Conservation (phyloP, 1,140 invertebrate genomes). For the Cheumatopsyche charites region DNA sequence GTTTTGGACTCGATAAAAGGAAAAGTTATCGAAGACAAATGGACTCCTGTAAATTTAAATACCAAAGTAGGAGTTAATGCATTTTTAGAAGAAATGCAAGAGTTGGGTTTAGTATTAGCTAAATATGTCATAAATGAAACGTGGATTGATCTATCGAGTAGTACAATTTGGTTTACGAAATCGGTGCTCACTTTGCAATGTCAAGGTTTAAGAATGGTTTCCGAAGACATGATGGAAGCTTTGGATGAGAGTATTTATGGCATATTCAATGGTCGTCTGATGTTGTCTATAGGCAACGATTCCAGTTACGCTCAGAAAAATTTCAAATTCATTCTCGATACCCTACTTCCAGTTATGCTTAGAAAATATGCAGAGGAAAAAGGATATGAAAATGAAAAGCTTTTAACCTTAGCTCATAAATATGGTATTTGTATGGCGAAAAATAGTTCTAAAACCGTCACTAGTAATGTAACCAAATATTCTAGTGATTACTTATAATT, state of each 20-base stretch:
- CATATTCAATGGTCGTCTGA: constrained; percentile 58
- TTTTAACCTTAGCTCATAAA: constrained; percentile 57
- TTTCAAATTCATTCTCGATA: constrained; percentile 60
- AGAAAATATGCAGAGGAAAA: constrained; percentile 59
- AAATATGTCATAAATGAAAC: constrained; percentile 62
- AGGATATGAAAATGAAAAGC: constrained; percentile 60
- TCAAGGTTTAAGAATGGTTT: constrained; percentile 58
- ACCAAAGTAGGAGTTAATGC: constrained; percentile 60
- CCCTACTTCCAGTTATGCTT: constrained; percentile 58
- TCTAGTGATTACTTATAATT: constrained; percentile 62
- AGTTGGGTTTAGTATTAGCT: constrained; percentile 60
- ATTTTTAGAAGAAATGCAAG: constrained; percentile 60
- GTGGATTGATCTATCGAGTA: constrained; percentile 61
- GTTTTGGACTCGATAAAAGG: constrained; percentile 59
- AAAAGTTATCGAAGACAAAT: constrained; percentile 60
- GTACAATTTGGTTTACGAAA: constrained; percentile 62
- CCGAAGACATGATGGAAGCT: constrained; percentile 60
- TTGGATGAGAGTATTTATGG: constrained; percentile 59
- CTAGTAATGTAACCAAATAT: constrained; percentile 60
- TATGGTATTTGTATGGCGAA: constrained; percentile 53
- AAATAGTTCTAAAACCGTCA: constrained; percentile 54
- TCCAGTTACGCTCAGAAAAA: constrained; percentile 60
- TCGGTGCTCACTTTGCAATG: constrained; percentile 59
- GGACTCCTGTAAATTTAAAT: constrained; percentile 61
- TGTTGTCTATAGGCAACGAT: constrained; percentile 55